Evolutionary conservation across 23 tunicate species (phyloP), one percentile per base, ranked within the genome.

Genomic region (Ascidia mentula): DNA sequence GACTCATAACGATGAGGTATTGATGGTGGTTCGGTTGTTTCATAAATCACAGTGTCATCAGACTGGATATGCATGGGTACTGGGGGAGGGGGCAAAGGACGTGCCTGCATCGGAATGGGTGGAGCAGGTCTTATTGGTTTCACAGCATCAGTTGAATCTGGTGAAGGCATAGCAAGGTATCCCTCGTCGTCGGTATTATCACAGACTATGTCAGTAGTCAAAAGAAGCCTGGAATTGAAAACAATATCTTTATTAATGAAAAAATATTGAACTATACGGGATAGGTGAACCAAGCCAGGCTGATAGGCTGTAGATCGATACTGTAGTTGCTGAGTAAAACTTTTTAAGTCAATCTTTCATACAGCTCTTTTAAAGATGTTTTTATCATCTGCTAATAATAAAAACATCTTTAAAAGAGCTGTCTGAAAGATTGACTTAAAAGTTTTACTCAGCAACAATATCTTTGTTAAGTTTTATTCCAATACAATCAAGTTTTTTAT

Each of bases 51-150:
- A 3, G 22, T 9, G 13, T 26, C 24, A 20, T 3, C 65, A 9
- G 24, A 26, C 2, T 20, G 28, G 24, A 20, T 53, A 77, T 79
- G 90, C 32, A 36, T 37, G 33, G 90, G 90, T 0, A 86, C 69
- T 1, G 90, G 90, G 8, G 90, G 84, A 18, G 90, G 80, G 28
- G 90, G 90, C 26, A 86, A 34, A 26, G 90, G 90, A 1, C 90
- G 82, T 0, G 84, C 90, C 73, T 86, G 84, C 32, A 36, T 69
- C 28, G 90, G 90, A 18, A 79, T 59, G 0, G 84, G 90, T 17
- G 90, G 90, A 26, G 90, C 84, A 53, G 73, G 78, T 20, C 90
- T 79, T 0, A 74, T 61, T 0, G 89, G 89, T 45, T 85, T 85
- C 31, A 46, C 22, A 15, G 60, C 74, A 1, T 2, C 69, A 2